A percentile compares a stretch with the other conserved stretches of the same genome.
These are phyloP conservation scores for Chrosomus eos DNA, from an alignment of 2,797 vertebrate genomes.

Conservation along the genomic window DNA sequence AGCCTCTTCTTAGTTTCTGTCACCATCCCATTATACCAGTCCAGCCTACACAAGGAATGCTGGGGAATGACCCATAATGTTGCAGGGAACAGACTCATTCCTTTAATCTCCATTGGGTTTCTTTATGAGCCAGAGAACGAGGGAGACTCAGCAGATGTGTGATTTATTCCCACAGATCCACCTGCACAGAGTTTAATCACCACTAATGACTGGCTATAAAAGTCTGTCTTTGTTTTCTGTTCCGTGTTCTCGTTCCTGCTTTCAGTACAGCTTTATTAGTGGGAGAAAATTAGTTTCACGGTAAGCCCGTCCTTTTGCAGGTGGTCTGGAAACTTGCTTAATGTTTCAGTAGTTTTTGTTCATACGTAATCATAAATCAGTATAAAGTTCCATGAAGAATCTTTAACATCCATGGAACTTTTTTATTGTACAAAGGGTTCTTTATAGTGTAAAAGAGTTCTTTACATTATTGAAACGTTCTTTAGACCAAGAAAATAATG, in stretches of 20 bases:
- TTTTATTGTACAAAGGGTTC: not conserved
- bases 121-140: conserved; percentile 34
- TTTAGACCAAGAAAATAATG: too few species aligned
- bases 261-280: conserved; percentile 49
- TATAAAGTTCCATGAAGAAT: not conserved
- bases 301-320: conserved; percentile 27
- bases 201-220: conserved; percentile 51
- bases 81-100: conserved; percentile 38
- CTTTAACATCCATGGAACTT: not conserved
- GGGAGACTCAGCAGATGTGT: conserved; percentile 37
- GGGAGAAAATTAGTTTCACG: conserved; percentile 35
- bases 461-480: not conserved
- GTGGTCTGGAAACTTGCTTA: conserved; percentile 15
- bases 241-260: conserved; percentile 22
- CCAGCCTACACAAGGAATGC: conserved; percentile 51
- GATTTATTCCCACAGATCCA: conserved; percentile 42
- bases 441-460: not conserved
- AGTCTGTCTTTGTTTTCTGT: conserved; percentile 38
- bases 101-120: conserved; percentile 35
- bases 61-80: conserved; percentile 38
- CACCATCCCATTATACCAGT: conserved; percentile 48
- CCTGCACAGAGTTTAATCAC: conserved; percentile 44
- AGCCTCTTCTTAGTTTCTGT: conserved; percentile 46
- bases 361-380: not conserved
- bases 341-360: not conserved